Base-by-base conservation (phyloP, 2,113 vertebrate genomes). In the Electrona antarctica region DNA sequence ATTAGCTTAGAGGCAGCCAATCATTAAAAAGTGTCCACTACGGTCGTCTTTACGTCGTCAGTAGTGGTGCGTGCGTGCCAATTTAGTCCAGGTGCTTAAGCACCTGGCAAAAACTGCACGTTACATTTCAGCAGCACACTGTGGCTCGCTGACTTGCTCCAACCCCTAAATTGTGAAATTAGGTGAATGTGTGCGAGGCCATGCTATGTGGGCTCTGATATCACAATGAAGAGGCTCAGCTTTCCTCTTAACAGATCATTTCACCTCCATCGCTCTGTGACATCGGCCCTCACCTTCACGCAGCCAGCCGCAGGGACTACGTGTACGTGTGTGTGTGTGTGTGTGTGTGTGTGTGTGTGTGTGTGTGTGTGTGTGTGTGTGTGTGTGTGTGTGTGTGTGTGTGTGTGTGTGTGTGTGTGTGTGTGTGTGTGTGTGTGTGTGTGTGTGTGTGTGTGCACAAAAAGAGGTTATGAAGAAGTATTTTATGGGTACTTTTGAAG, bases 211-310 rank as follows among this genome's bases (percentile, higher is more conserved):
- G 57, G 59, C 63, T 75, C 60, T 71, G 48, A 76, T 63, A 69
- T 71, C 64, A 33, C 55, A 21, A 11, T 21, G 61, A 33, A 28
- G 64, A 55, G 61, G 77, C 60, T 77, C 70, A 76, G 48, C 76
- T 84, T 88, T 78, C 77, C 58, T 56, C 65, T 41, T 47, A 77
- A 85, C 76, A 64, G 67, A 71, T 82, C 75, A 80, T 85, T 90
- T 89, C 76, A 89, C 59, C 81, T 79, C 62, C 79, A 90, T 92
- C 90, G 76, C 67, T 77, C 85, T 81, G 49, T 90, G 77, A 81
- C 76, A 88, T 92, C 84, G 86, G 76, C 64, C 65, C 73, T 69
- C 64, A 75, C 81, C 84, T 67, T 61, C 81, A 78, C 33, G 12
- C 81, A 70, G 60, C 61, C 78, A 62, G 67, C 73, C 72, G 49